Percentiles rank a stretch among this genome's conserved stretches.
These are phyloP conservation scores for Alcis repandata DNA, from an alignment of 2,888 invertebrate genomes.

Conservation along the genomic window DNA sequence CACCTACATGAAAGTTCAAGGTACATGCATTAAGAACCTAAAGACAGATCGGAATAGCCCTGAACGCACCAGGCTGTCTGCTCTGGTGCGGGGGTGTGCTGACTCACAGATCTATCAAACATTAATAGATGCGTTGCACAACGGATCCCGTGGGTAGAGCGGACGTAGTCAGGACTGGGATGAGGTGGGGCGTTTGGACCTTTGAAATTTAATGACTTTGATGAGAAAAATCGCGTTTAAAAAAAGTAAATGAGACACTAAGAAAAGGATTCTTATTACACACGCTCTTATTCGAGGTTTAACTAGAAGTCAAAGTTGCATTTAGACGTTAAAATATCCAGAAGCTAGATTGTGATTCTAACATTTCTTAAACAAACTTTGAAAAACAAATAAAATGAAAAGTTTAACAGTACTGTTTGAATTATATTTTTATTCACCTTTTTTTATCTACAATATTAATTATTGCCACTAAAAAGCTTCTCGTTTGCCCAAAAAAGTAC, in stretches of 20 bases:
- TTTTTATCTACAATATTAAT: too few species aligned
- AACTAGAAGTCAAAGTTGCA: too few species aligned
- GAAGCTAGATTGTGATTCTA: too few species aligned
- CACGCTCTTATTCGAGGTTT: too few species aligned
- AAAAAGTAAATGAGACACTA: too few species aligned
- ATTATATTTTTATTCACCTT: too few species aligned
- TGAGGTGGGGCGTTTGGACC: background rate
- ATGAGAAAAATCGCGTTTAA: background rate
- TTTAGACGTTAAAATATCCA: too few species aligned
- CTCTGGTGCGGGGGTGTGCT: constrained; percentile 49
- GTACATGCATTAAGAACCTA: constrained; percentile 6
- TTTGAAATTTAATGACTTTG: background rate
- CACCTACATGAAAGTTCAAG: constrained; percentile 24
- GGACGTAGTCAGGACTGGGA: background rate
- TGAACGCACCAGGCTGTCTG: constrained; percentile 53
- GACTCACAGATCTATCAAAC: constrained; percentile 38
- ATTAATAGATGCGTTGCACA: constrained; percentile 77
- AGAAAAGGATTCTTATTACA: too few species aligned
- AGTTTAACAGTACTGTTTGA: too few species aligned
- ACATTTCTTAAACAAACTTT: too few species aligned
- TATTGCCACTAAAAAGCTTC: too few species aligned
- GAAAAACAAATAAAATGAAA: too few species aligned
- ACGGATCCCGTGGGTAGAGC: constrained; percentile 65
- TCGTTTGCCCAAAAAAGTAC: background rate
- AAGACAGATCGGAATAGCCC: constrained; percentile 45